A percentile compares a stretch with the other conserved stretches of the same genome.
phyloP scores from a whole-genome alignment of 1,140 invertebrate genomes.

The Lordiphosa mommai region DNA sequence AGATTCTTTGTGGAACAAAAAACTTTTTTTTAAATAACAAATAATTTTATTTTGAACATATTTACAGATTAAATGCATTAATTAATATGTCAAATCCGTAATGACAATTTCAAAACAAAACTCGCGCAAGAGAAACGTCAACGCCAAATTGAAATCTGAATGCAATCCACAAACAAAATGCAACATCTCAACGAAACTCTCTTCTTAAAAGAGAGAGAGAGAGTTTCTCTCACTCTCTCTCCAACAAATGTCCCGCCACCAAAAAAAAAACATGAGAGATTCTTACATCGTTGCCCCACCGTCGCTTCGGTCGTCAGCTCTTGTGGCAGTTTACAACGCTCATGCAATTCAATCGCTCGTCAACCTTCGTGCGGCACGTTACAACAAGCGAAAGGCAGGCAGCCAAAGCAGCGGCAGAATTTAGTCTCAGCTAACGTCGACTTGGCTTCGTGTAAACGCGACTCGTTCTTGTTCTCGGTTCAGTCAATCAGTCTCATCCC shows the following conservation, averaged over 20 bases:
- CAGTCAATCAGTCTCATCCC: constrained; percentile 59
- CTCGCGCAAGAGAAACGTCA: too few relatives aligned
- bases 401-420: constrained; percentile 10
- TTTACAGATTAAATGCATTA: background rate
- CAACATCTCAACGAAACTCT: constrained; percentile 22
- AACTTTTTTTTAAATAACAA: too few relatives aligned
- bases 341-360: constrained; percentile 62
- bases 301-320: constrained; percentile 13
- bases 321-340: constrained; percentile 48
- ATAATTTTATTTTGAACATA: background rate
- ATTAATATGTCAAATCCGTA: background rate
- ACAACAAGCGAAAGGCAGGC: constrained; percentile 42
- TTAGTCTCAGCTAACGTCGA: constrained; percentile 6
- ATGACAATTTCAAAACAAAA: background rate
- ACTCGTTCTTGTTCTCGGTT: constrained; percentile 26
- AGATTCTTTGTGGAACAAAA: too few relatives aligned
- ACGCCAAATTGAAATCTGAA: background rate
- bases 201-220: too few relatives aligned
- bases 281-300: too few relatives aligned
- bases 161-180: constrained; percentile 38
- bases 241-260: too few relatives aligned
- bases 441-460: too few relatives aligned
- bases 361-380: constrained; percentile 66
- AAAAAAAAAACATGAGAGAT: too few relatives aligned
- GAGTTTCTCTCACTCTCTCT: background rate